Evolutionary conservation across 2,113 vertebrate genomes (phyloP), one percentile per base, ranked within the genome.

Genomic region (Albula goreensis): DNA sequence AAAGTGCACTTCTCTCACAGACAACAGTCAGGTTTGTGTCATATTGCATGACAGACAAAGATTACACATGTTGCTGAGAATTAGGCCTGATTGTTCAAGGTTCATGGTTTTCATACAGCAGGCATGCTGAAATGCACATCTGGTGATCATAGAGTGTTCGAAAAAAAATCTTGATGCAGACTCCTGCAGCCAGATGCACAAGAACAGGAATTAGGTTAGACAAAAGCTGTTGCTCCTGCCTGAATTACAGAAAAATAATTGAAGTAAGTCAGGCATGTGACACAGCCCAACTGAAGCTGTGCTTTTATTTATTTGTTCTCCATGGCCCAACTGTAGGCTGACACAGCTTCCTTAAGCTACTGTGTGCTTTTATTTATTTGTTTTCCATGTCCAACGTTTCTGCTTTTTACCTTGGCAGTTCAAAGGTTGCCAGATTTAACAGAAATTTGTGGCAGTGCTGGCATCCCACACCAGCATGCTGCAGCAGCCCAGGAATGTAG

Each of bases 381-480:
- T 80, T 80, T 80, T 12, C 53, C 70, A 15, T 77, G 19, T 31
- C 13, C 19, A 19, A 77, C 7, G 2, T 2, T 2, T 77, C 70
- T 31, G 8, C 19, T 78, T 77, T 85, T 52, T 19, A 78, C 78
- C 13, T 6, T 15, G 50, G 15, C 25, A 57, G 77, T 50, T 79
- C 70, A 78, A n/a, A 85, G 53, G 41, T 63, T 78, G 49, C 78
- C 19, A 53, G 78, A 31, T 83, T 77, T 8, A 70, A 8, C 31
- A 11, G 52, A n/a, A 8, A 48, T 83, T 5, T 17, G 31, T 12
- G 17, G n/a, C 80, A 10, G 22, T 85, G 48, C 51, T 50, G 41
- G 70, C 80, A 85, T 88, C 85, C 83, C 81, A 51, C 6, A 17
- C 12, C 25, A 49, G 51, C 57, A 83, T 78, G 63, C 84, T 85